Evolutionary conservation across 1,140 invertebrate species (phyloP).

Genomic region (Mactra quadrangularis): DNA sequence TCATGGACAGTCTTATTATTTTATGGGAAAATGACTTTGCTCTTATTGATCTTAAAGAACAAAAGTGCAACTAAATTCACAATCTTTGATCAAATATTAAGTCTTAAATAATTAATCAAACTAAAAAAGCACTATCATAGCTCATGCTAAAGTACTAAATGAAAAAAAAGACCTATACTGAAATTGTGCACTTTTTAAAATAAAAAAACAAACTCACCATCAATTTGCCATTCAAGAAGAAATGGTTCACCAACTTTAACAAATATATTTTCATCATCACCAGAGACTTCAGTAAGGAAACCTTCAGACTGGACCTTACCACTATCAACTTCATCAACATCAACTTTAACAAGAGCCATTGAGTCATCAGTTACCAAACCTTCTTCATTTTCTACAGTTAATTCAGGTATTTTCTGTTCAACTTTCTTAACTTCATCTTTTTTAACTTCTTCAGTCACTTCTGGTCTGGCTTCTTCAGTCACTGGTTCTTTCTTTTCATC

Average conservation of each 20-base stretch:
- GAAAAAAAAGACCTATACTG: background rate
- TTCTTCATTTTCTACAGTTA: background rate
- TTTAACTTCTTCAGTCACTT: background rate
- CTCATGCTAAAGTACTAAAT: background rate
- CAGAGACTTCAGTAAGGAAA: background rate
- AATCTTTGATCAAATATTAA: background rate
- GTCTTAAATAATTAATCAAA: background rate
- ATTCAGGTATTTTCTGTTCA: background rate
- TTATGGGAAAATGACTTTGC: no score
- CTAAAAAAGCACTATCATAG: background rate
- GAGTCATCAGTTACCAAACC: background rate
- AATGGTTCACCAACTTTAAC: background rate
- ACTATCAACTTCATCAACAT: background rate
- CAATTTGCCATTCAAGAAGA: constrained; percentile 1
- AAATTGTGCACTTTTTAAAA: background rate
- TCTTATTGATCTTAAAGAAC: background rate
- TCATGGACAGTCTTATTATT: no score
- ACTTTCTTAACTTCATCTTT: background rate
- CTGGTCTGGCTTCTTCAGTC: background rate
- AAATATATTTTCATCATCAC: background rate
- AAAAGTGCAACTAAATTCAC: background rate
- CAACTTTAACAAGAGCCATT: no score
- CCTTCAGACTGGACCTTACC: background rate
- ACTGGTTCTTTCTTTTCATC: background rate
- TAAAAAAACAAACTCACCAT: background rate